Evolutionary conservation across 2,888 invertebrate species (phyloP).

Genomic region (Tetragonisca angustula): DNA sequence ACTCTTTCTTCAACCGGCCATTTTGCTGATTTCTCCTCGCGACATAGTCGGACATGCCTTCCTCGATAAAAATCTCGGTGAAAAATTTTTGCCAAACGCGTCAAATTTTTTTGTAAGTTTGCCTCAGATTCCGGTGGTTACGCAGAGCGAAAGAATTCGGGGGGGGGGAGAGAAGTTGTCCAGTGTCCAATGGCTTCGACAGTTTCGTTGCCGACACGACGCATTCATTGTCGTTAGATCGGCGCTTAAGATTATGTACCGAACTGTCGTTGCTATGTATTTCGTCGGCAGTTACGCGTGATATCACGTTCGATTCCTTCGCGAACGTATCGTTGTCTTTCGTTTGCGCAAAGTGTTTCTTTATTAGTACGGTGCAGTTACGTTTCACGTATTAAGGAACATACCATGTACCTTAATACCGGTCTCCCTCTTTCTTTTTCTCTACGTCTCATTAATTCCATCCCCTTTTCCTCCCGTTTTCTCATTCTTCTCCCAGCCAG

Average conservation of each 20-base stretch:
- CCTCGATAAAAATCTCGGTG: constrained; percentile 9
- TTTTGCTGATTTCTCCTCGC: constrained; percentile 26
- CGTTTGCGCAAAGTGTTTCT: no score
- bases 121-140: not conserved
- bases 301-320: not conserved
- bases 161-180: not conserved
- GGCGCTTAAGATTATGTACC: not conserved
- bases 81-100: not conserved
- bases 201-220: not conserved
- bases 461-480: constrained; percentile 16
- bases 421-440: not conserved
- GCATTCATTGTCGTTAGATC: not conserved
- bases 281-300: constrained; percentile 68
- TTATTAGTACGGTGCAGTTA: no score
- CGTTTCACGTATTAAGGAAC: constrained; percentile 12
- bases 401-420: constrained; percentile 2
- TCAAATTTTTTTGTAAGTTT: constrained; percentile 5
- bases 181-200: not conserved
- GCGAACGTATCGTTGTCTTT: not conserved
- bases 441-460: constrained; percentile 41
- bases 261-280: constrained; percentile 47
- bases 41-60: not conserved
- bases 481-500: constrained; percentile 17
- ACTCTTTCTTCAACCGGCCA: not conserved
- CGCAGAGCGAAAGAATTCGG: not conserved